A percentile compares a stretch with the other conserved stretches of the same genome.
phyloP scores from a whole-genome alignment of 30 jellyfish, hydroid and myxozoan genomes.

The Turritopsis dohrnii region DNA sequence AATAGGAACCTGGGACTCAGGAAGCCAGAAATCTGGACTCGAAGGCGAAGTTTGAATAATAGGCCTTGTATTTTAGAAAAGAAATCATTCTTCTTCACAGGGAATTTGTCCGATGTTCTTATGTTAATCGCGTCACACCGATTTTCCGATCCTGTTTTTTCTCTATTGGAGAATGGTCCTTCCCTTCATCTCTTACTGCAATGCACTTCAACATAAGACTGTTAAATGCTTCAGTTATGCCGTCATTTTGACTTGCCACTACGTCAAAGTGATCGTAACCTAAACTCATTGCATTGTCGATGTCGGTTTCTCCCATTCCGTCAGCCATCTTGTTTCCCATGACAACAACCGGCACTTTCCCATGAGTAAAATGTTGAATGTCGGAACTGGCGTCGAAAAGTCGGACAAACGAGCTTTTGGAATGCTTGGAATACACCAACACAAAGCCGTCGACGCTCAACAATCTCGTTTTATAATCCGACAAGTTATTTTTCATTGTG shows the following conservation, averaged over 20 bases:
- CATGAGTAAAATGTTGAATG: not conserved
- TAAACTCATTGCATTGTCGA: not conserved
- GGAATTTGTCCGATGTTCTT: too few relatives aligned
- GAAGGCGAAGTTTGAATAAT: too few relatives aligned
- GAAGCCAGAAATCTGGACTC: too few relatives aligned
- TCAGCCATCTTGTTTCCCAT: not conserved
- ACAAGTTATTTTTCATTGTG: not conserved
- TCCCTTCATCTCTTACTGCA: not conserved
- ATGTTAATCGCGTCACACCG: not conserved
- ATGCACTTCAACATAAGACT: not conserved
- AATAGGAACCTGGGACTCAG: too few relatives aligned
- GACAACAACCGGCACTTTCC: not conserved
- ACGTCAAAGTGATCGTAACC: not conserved
- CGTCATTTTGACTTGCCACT: not conserved
- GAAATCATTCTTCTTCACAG: too few relatives aligned
- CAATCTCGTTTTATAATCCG: not conserved
- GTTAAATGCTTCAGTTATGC: not conserved
- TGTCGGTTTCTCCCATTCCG: not conserved
- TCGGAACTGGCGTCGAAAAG: not conserved
- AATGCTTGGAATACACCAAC: not conserved
- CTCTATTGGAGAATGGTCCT: too few relatives aligned
- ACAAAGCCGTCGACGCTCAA: not conserved
- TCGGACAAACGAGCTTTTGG: not conserved
- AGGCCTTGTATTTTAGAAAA: too few relatives aligned
- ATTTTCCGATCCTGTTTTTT: not conserved